A percentile compares a stretch with the other conserved stretches of the same genome.
Conservation (phyloP, 2,113 vertebrate genomes). For the Bufo bufo region DNA sequence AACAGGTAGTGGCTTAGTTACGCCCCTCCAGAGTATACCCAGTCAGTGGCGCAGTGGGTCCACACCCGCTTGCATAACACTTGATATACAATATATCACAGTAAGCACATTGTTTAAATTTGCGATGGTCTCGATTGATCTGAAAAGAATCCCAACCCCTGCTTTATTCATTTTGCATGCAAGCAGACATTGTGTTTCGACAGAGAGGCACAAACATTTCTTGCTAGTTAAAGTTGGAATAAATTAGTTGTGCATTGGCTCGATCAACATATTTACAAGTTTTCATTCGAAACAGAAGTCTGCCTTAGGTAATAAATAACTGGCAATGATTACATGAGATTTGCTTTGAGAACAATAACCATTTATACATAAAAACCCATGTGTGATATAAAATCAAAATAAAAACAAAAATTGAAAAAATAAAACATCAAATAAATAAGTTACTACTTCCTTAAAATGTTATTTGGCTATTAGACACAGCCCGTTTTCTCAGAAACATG, state of each 20-base stretch:
- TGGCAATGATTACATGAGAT: slow-evolving; percentile 29
- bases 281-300: slow-evolving; percentile 54
- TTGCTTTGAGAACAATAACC: slow-evolving; percentile 42
- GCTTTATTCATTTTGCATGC: background rate
- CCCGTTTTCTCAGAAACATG: slow-evolving; percentile 32
- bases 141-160: background rate
- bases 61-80: no score
- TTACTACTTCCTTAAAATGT: slow-evolving; percentile 44
- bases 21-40: no score
- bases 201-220: background rate
- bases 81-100: background rate
- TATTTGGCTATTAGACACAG: slow-evolving; percentile 43
- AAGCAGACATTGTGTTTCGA: background rate
- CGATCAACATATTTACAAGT: slow-evolving; percentile 22
- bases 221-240: slow-evolving; percentile 2
- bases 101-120: background rate
- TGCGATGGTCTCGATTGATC: background rate
- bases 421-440: slow-evolving; percentile 42
- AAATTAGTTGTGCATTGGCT: slow-evolving; percentile 43
- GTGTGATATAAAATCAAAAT: slow-evolving; percentile 41
- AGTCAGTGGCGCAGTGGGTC: no score
- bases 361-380: slow-evolving; percentile 33
- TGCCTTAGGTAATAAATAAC: slow-evolving; percentile 55
- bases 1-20: no score
- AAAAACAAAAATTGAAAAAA: slow-evolving; percentile 31